Percentiles rank a stretch among this genome's conserved stretches.
Evolutionary conservation across 2,888 invertebrate genomes (phyloP).

Genomic region (Ellobium chinense): DNA sequence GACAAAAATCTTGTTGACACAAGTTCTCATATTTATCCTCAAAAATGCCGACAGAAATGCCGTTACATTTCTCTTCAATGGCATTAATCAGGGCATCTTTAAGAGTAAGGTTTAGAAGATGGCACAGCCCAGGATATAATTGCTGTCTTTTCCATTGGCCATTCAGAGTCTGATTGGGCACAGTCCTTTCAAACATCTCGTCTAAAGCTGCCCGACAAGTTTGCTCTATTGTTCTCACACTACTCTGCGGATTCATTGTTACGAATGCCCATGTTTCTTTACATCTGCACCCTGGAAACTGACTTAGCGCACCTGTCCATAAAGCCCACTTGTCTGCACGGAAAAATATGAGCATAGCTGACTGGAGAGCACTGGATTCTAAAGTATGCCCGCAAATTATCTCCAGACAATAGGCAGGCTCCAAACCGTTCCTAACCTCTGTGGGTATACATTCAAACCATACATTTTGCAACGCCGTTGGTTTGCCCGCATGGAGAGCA

Average conservation of each 20-base stretch:
- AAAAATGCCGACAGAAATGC: no score
- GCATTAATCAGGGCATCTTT: not conserved
- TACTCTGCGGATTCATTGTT: not conserved
- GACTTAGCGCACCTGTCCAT: not conserved
- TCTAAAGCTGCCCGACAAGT: not conserved
- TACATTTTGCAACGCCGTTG: not conserved
- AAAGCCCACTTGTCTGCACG: not conserved
- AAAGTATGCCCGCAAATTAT: not conserved
- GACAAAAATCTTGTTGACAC: no score
- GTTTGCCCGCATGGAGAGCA: not conserved
- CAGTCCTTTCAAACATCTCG: not conserved
- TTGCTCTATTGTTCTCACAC: not conserved
- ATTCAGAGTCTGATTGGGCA: not conserved
- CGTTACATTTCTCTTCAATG: no score
- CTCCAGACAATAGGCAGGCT: not conserved
- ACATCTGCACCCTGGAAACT: conserved; percentile 18
- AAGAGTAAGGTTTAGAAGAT: not conserved
- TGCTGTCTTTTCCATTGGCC: conserved; percentile 11
- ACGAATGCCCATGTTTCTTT: not conserved
- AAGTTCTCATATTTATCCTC: no score
- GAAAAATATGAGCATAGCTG: conserved; percentile 1
- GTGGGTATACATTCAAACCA: not conserved
- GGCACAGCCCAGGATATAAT: conserved; percentile 4
- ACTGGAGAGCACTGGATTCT: not conserved
- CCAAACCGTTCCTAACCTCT: not conserved